Base-by-base conservation (phyloP, 2,888 invertebrate species). In the Agrilus cyanescens region DNA sequence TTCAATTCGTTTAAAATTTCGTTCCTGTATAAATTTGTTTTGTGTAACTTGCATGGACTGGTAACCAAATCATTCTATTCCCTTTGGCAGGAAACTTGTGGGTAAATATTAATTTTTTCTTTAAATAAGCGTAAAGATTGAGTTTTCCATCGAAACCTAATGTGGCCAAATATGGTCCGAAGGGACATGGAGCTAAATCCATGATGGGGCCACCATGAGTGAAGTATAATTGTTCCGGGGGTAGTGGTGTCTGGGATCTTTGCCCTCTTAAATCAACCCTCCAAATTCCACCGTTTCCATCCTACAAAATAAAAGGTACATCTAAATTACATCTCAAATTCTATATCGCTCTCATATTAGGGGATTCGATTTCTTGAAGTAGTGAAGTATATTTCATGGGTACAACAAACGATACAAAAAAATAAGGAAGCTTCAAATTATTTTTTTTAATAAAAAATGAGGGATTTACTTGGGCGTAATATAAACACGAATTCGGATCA, bases 211-310 rank as follows among this genome's bases (percentile, higher is more conserved):
- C 89, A 0, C 88, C 84, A 54, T 91, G 90, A 51, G 79, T 82
- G 0, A 76, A 76, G 50, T 82, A 73, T 3, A 76, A 60, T 51
- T 71, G 70, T 12, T 56, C 47, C 0, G 79, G 70, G 2, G 68
- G 58, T 36, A 56, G 49, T 33, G 57, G 50, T 10, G 57, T 56
- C 64, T 53, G 66, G 51, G 60, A 52, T 18, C 70, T 68, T 6
- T 71, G 69, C 29, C 73, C 75, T 13, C 75, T 75, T 4, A 86
- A 63, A 54, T 85, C 82, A 34, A 83, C 71, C 31, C 72, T 61
- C 85, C 85, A 86, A 37, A 93, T 71, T 2, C 87, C 89, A 10
- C 91, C 91, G 49, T 81, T 82, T 2, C 82, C 86, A 68, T 93
- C 93, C 86, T 89, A 48, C 20, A 55, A 46, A 41, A 40, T 7